A percentile compares a stretch with the other conserved stretches of the same genome.
Conservation (phyloP, 92 coral and sea anemone species). For the Umimayanthus kanabou region DNA sequence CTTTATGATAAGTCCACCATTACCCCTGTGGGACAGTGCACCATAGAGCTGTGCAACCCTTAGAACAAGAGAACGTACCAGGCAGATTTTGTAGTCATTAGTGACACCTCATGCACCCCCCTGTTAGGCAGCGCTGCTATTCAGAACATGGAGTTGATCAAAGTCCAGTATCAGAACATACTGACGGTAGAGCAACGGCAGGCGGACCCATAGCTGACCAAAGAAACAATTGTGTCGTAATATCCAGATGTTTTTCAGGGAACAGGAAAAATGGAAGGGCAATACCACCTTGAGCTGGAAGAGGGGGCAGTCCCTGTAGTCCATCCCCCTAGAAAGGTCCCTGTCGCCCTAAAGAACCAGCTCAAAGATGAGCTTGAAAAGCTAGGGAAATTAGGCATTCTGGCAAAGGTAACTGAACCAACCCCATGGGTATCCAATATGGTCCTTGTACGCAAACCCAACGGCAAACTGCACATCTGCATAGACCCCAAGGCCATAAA, state of each 20-base stretch:
- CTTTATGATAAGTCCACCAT: slow-evolving; percentile 15
- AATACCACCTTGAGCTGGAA: too few species aligned
- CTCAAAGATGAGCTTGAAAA: slow-evolving; percentile 34
- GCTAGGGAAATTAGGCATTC: slow-evolving; percentile 25
- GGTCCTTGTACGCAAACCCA: slow-evolving; percentile 28
- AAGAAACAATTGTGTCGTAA: slow-evolving; percentile 32
- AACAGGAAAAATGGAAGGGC: slow-evolving; percentile 20
- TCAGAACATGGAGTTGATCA: slow-evolving; percentile 42
- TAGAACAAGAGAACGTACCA: slow-evolving; percentile 42
- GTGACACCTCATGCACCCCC: slow-evolving; percentile 27
- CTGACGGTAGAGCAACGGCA: slow-evolving; percentile 23
- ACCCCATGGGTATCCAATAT: slow-evolving; percentile 44
- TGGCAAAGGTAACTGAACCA: slow-evolving; percentile 34
- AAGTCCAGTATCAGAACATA: slow-evolving; percentile 43
- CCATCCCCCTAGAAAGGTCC: too few species aligned
- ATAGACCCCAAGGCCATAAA: too few species aligned
- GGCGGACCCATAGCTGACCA: slow-evolving; percentile 6
- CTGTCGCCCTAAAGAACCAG: slow-evolving; percentile 37
- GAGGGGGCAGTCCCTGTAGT: too few species aligned
- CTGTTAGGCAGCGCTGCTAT: slow-evolving; percentile 38
- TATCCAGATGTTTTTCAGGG: slow-evolving; percentile 40
- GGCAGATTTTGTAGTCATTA: slow-evolving; percentile 44
- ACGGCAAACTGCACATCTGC: slow-evolving; percentile 18
- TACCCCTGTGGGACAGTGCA: too few species aligned
- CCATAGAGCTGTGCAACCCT: slow-evolving; percentile 33